Evolutionary conservation across 2,113 vertebrate genomes (phyloP).

Genomic region (Dunckerocampus dactyliophorus): DNA sequence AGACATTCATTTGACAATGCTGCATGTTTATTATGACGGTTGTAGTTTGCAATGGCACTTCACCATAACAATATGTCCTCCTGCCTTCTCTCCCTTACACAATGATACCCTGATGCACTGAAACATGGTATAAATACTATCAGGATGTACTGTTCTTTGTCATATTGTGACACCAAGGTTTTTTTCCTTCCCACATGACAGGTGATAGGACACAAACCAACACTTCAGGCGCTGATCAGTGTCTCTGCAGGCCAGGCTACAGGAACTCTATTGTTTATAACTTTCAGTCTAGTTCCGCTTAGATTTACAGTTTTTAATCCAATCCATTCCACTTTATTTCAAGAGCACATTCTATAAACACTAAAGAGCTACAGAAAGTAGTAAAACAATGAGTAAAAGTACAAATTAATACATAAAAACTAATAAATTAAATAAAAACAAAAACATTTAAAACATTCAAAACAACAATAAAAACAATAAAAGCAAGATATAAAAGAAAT

Average conservation of each 20-base stretch:
- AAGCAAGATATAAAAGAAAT: too few relatives aligned
- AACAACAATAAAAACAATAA: too few relatives aligned
- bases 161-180: neutral
- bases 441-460: too few relatives aligned
- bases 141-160: constrained; percentile 3
- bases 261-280: constrained; percentile 54
- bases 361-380: too few relatives aligned
- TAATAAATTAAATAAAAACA: too few relatives aligned
- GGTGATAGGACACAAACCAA: constrained; percentile 37
- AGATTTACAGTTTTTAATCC: too few relatives aligned
- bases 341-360: too few relatives aligned
- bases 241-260: neutral
- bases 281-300: constrained; percentile 21
- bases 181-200: constrained; percentile 20
- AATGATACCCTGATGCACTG: neutral
- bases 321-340: too few relatives aligned
- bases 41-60: neutral
- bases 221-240: constrained; percentile 14
- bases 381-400: too few relatives aligned
- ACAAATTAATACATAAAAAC: too few relatives aligned
- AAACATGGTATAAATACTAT: constrained; percentile 1
- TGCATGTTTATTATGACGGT: neutral
- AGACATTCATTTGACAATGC: too few relatives aligned
- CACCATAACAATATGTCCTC: neutral
- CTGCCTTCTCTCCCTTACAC: neutral